Base-by-base conservation (phyloP, 2,888 invertebrate species). In the Arge pagana region DNA sequence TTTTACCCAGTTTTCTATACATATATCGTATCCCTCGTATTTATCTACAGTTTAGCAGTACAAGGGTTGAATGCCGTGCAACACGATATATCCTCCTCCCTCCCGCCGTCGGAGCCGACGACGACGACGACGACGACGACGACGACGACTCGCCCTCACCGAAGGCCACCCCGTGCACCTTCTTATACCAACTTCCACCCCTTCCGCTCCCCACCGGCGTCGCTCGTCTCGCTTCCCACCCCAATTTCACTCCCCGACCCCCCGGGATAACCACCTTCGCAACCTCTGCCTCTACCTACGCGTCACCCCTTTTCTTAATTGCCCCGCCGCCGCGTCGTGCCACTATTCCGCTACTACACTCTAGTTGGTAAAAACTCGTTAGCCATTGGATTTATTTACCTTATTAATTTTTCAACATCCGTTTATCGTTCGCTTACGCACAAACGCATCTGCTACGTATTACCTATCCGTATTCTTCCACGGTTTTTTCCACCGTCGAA, bases 351-450 rank as follows among this genome's bases (percentile, higher is more conserved):
- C n/a, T n/a, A n/a, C n/a, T n/a, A n/a, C n/a, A n/a, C 54, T 45
- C 53, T 55, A 57, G 67, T 58, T 59, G 61, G 67, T 72, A 71
- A 75, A 75, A 75, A 74, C 72, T 74, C 72, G 69, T 74, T 74
- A 72, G 63, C 64, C 67, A 64, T 60, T 63, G 65, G 68, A 72
- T 73, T 74, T 74, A 70, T 73, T 69, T 70, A 63, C 54, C 53
- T 53, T 45, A 45, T 45, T 45, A 45, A 45, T 45, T 33, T 45
- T 16, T 15, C 11, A 45, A 16, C 45, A 45, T 45, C 35, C 33
- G 35, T 35, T 31, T 45, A 45, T 45, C 19, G 31, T 11, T n/a
- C n/a, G n/a, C n/a, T n/a, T n/a, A n/a, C n/a, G n/a, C n/a, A n/a
- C n/a, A n/a, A n/a, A n/a, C n/a, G n/a, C n/a, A n/a, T n/a, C n/a